Conservation (phyloP, 2,888 invertebrate genomes). For the Lithosia quadra region DNA sequence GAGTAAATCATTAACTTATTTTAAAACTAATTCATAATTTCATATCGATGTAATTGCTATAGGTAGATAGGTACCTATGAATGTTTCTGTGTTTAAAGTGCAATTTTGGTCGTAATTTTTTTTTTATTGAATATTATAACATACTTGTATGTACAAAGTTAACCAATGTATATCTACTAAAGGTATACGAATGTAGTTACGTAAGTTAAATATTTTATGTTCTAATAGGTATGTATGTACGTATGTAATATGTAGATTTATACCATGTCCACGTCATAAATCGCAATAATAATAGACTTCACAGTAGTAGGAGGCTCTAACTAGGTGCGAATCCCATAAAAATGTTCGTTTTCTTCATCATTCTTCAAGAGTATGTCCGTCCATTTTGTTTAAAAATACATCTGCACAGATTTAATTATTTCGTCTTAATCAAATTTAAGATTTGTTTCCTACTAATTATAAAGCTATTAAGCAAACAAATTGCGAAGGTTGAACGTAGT, state of each 20-base stretch:
- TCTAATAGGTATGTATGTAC: background rate
- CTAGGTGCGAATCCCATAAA: background rate
- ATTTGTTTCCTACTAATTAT: slow-evolving; percentile 25
- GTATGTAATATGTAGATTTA: no score
- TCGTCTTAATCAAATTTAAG: slow-evolving; percentile 14
- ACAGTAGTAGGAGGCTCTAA: background rate
- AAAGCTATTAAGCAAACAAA: slow-evolving; percentile 16
- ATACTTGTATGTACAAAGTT: background rate
- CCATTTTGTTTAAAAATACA: background rate
- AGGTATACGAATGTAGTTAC: background rate
- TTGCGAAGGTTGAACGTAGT: slow-evolving; percentile 13
- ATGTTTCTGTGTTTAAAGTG: background rate
- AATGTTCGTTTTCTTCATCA: background rate
- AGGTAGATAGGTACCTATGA: background rate
- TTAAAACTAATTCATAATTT: background rate
- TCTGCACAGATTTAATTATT: slow-evolving; percentile 3
- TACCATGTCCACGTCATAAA: no score
- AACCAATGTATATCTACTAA: background rate
- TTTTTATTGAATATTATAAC: background rate
- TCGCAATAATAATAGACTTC: background rate
- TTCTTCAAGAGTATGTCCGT: background rate
- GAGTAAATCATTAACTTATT: background rate
- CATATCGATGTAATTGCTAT: background rate
- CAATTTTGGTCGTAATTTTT: background rate
- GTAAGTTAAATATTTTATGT: background rate